Conservation (phyloP, 2,888 invertebrate genomes). For the Platycheirus albimanus region DNA sequence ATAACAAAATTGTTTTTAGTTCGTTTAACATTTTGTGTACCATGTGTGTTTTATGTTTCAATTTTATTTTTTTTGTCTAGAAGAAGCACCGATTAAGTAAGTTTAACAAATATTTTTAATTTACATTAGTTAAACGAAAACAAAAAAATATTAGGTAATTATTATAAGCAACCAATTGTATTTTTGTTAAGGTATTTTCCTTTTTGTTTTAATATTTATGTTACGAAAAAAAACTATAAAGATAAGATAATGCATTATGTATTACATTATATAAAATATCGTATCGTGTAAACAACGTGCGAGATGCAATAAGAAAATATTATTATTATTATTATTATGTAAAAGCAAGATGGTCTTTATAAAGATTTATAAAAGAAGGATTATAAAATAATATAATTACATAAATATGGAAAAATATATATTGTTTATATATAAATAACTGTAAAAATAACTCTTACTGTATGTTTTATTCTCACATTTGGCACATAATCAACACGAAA, state of each 20-base stretch:
- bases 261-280: constrained; percentile 26
- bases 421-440: constrained; percentile 72
- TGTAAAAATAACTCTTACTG: constrained; percentile 27
- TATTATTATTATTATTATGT: constrained; percentile 41
- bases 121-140: constrained; percentile 24
- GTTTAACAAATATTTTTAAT: constrained; percentile 12
- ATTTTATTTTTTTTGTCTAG: constrained; percentile 11
- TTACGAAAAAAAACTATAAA: constrained; percentile 21
- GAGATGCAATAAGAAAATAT: constrained; percentile 67
- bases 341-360: constrained; percentile 54
- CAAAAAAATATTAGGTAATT: constrained; percentile 32
- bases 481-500: no score
- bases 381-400: constrained; percentile 61
- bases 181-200: constrained; percentile 16
- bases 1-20: neutral
- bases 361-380: constrained; percentile 54
- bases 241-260: constrained; percentile 15
- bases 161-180: constrained; percentile 21
- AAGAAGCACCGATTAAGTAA: constrained; percentile 20
- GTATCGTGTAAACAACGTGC: constrained; percentile 19
- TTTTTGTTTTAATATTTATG: constrained; percentile 14
- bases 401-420: constrained; percentile 67
- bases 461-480: no score
- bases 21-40: neutral
- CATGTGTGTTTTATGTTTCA: constrained; percentile 1